Conservation (phyloP, 2,113 vertebrate species). For the Aptenodytes patagonicus region DNA sequence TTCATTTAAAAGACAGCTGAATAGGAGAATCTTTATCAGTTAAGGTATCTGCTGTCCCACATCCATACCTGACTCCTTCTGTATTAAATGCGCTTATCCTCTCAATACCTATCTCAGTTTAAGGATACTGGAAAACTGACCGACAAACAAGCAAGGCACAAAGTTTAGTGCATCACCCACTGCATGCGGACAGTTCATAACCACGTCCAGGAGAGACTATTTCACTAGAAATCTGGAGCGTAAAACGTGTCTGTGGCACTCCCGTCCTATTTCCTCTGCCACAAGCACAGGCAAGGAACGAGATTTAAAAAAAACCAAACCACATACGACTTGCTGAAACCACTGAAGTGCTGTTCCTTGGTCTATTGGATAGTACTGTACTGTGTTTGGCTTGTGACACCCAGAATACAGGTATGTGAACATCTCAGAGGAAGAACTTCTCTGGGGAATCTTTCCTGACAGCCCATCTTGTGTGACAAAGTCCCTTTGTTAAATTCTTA, state of each 20-base stretch:
- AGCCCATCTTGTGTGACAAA: not conserved
- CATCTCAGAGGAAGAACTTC: not conserved
- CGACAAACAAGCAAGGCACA: not conserved
- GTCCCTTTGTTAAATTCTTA: not conserved
- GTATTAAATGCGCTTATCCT: not conserved
- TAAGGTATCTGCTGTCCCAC: not conserved
- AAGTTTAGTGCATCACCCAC: not conserved
- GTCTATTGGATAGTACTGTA: accelerated
- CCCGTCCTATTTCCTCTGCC: not conserved
- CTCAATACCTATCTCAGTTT: not conserved
- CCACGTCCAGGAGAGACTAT: not conserved
- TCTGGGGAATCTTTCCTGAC: not conserved
- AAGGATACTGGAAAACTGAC: not conserved
- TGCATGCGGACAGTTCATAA: accelerated
- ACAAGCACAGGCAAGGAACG: not conserved
- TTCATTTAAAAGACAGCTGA: not conserved
- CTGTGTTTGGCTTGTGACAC: not conserved
- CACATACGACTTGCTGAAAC: not conserved
- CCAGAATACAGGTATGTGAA: not conserved
- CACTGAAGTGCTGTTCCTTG: not conserved
- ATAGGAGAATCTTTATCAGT: not conserved
- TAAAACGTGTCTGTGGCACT: not conserved
- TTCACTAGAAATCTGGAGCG: not conserved
- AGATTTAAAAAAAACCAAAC: not conserved
- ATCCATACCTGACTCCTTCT: not conserved